A percentile compares a stretch with the other conserved stretches of the same genome.
Evolutionary conservation across 2,888 invertebrate genomes (phyloP).

Genomic region (Andrena trimmerana): DNA sequence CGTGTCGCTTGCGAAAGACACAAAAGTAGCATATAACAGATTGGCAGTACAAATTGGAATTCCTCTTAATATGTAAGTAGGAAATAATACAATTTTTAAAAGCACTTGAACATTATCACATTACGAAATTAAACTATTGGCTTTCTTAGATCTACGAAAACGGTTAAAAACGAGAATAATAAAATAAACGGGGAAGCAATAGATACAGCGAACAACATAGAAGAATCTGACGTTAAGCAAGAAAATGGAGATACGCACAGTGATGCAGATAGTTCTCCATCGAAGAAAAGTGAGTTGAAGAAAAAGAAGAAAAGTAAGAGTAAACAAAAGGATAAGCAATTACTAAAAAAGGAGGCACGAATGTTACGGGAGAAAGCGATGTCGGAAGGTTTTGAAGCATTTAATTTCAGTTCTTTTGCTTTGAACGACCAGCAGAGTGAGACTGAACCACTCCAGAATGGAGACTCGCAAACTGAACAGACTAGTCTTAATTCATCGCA

Average conservation of each 20-base stretch:
- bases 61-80: conserved; percentile 75
- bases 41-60: conserved; percentile 84
- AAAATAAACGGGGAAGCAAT: conserved; percentile 70
- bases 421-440: conserved; percentile 61
- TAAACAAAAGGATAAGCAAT: conserved; percentile 82
- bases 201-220: conserved; percentile 66
- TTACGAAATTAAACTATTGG: conserved; percentile 3
- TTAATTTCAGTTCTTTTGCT: conserved; percentile 79
- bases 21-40: conserved; percentile 85
- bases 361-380: conserved; percentile 84
- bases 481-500: conserved; percentile 40
- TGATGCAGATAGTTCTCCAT: conserved; percentile 47
- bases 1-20: conserved; percentile 84
- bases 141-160: conserved; percentile 59
- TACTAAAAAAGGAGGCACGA: conserved; percentile 86
- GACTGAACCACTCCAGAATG: conserved; percentile 64
- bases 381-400: conserved; percentile 84
- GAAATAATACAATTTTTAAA: not conserved
- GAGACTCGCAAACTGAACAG: conserved; percentile 42
- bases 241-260: conserved; percentile 53
- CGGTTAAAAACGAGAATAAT: conserved; percentile 76
- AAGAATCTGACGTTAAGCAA: conserved; percentile 62
- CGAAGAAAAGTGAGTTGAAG: conserved; percentile 75
- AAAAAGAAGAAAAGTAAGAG: conserved; percentile 80
- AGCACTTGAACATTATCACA: not conserved